Conservation (phyloP, 2,113 vertebrate species). For the Gambusia affinis region DNA sequence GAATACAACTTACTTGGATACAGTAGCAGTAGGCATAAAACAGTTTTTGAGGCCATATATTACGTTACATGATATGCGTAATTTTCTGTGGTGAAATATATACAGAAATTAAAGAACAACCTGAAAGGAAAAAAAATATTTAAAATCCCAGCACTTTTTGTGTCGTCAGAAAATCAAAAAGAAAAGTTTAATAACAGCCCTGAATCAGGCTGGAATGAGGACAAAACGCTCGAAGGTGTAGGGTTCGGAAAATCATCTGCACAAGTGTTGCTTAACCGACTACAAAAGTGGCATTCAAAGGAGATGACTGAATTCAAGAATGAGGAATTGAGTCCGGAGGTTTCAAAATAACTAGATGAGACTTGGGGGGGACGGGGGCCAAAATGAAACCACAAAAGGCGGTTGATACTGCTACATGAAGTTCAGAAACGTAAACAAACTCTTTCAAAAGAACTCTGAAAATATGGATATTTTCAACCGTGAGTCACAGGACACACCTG, state of each 20-base stretch:
- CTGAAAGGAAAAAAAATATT: conserved; percentile 18
- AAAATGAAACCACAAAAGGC: no score
- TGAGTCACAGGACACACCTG: no score
- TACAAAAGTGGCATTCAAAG: conserved; percentile 32
- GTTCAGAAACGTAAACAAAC: not conserved
- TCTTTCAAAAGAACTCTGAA: not conserved
- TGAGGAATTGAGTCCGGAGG: conserved; percentile 34
- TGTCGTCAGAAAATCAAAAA: conserved; percentile 34
- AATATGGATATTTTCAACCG: not conserved
- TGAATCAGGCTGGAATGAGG: conserved; percentile 33
- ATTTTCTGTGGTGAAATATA: conserved; percentile 31
- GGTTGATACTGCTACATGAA: not conserved
- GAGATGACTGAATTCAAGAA: conserved; percentile 36
- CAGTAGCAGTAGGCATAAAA: conserved; percentile 38
- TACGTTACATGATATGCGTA: conserved; percentile 45
- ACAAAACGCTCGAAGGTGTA: conserved; percentile 14
- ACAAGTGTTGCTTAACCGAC: conserved; percentile 9
- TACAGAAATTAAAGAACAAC: conserved; percentile 37
- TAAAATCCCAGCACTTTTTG: conserved; percentile 46
- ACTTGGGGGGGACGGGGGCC: not conserved
- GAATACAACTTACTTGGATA: conserved; percentile 40
- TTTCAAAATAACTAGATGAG: conserved; percentile 24
- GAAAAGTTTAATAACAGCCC: conserved; percentile 7
- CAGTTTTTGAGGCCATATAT: conserved; percentile 25
- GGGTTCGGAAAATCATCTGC: conserved; percentile 4